Conservation (phyloP, 2,888 invertebrate genomes). For the Electrophaes corylata region DNA sequence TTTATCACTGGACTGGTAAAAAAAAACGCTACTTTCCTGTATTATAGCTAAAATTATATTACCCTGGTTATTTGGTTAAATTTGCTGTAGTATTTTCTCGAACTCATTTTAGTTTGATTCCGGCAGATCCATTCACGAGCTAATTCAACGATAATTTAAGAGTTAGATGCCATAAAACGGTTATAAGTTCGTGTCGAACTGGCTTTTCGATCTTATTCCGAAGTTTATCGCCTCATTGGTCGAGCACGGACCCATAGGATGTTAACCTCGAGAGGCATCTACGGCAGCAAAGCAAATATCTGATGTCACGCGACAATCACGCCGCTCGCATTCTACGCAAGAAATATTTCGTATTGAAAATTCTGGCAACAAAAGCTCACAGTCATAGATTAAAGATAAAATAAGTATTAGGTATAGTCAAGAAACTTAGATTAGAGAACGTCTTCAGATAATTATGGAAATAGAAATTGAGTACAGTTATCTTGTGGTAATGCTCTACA, state of each 20-base stretch:
- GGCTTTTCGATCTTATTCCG: slow-evolving; percentile 63
- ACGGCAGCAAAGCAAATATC: slow-evolving; percentile 49
- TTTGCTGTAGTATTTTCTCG: not conserved
- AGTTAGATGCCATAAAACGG: slow-evolving; percentile 47
- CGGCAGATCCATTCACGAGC: slow-evolving; percentile 33
- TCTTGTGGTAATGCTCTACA: slow-evolving; percentile 10
- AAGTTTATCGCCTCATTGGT: slow-evolving; percentile 61
- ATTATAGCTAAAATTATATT: not conserved
- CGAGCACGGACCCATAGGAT: slow-evolving; percentile 66
- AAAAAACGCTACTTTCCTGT: not conserved
- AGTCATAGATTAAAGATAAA: slow-evolving; percentile 11
- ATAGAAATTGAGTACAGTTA: slow-evolving; percentile 20
- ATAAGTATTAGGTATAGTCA: not conserved
- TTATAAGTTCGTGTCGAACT: slow-evolving; percentile 55
- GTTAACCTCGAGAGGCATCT: slow-evolving; percentile 63
- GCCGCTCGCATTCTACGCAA: slow-evolving; percentile 16
- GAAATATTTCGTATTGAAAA: slow-evolving; percentile 10
- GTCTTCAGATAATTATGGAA: slow-evolving; percentile 11
- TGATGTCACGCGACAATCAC: slow-evolving; percentile 68
- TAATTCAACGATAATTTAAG: too few species aligned
- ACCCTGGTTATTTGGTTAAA: not conserved
- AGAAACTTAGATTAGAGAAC: slow-evolving; percentile 13
- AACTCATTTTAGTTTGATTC: slow-evolving; percentile 2
- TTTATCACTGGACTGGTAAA: not conserved
- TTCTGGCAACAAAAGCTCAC: slow-evolving; percentile 6